Conservation (phyloP, 2,797 vertebrate genomes). For the Petrocephalus schoutedeni region DNA sequence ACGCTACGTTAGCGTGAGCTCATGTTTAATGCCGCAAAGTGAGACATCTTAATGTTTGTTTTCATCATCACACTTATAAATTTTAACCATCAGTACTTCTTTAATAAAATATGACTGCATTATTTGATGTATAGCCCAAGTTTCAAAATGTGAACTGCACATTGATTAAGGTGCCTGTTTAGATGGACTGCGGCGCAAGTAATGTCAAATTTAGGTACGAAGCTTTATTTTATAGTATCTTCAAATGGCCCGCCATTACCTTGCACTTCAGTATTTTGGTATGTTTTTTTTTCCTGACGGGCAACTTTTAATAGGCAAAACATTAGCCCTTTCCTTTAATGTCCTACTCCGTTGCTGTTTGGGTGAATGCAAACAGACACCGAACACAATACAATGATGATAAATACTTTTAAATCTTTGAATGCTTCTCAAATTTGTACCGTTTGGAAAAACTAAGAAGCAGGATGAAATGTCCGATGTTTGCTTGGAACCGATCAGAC, state of each 20-base stretch:
- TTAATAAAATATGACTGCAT: not conserved
- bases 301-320: conserved; percentile 16
- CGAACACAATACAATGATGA: not conserved
- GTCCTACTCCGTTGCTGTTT: conserved; percentile 62
- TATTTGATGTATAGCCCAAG: not conserved
- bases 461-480: not conserved
- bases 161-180: not conserved
- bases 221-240: not conserved
- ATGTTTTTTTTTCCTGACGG: conserved; percentile 38
- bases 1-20: not conserved
- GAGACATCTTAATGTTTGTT: not conserved
- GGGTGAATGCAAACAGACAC: conserved; percentile 52
- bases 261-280: not conserved
- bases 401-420: not conserved
- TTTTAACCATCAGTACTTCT: not conserved
- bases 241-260: not conserved
- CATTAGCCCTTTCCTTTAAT: conserved; percentile 44
- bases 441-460: not conserved
- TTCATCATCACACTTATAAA: not conserved
- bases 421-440: not conserved
- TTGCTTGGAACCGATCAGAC: not conserved
- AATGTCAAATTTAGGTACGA: not conserved
- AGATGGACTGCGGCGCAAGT: not conserved
- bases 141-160: not conserved
- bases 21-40: not conserved